Conservation (phyloP, 2,797 vertebrate species). For the Alauda arvensis region DNA sequence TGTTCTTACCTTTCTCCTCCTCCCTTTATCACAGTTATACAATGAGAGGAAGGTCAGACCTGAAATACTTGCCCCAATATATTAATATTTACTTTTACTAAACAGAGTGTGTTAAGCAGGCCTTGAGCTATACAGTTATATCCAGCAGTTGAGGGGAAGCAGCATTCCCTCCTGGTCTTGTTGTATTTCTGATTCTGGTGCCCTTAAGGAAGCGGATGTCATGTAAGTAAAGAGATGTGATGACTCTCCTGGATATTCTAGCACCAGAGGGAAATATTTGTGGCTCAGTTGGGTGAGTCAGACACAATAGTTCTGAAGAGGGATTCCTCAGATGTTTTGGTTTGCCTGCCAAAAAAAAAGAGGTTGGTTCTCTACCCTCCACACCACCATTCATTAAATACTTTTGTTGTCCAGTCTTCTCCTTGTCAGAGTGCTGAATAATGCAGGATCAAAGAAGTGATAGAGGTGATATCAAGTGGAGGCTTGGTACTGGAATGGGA, state of each 20-base stretch:
- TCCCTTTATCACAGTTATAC: neutral
- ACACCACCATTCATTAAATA: neutral
- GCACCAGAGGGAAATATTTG: neutral
- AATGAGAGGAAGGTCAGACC: neutral
- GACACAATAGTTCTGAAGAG: neutral
- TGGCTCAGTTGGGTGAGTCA: neutral
- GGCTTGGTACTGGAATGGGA: neutral
- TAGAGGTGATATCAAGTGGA: neutral
- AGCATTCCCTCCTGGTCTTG: neutral
- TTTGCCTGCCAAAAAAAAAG: neutral
- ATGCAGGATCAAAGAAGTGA: neutral
- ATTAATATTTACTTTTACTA: neutral
- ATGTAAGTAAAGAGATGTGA: neutral
- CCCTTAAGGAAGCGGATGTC: neutral
- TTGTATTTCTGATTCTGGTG: neutral
- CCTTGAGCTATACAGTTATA: neutral
- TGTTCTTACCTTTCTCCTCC: neutral
- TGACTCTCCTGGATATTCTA: neutral
- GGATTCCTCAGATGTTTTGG: neutral
- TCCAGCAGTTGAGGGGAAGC: neutral
- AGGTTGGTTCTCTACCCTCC: neutral
- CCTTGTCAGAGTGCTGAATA: neutral
- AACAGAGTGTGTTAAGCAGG: neutral
- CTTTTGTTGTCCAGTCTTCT: neutral
- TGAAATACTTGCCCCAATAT: neutral